These are phyloP conservation scores for Rissa tridactyla DNA, from an alignment of 2,113 vertebrate genomes.

Conservation along the genomic window DNA sequence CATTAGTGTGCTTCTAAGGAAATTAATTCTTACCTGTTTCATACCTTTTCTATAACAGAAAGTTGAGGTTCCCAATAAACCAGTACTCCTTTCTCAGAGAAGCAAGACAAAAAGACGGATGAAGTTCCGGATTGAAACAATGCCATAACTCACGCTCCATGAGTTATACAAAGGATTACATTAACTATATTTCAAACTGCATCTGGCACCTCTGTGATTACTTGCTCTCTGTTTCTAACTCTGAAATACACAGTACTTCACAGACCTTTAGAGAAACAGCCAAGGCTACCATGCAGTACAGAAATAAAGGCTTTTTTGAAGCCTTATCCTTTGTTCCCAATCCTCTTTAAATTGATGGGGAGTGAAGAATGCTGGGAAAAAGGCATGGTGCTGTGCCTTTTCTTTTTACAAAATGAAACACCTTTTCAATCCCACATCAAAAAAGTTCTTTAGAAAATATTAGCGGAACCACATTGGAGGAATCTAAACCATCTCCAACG, in stretches of 20 bases:
- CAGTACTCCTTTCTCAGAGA: not conserved
- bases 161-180: not conserved
- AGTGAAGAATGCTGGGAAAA: not conserved
- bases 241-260: not conserved
- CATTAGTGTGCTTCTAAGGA: not conserved
- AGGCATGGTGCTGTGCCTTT: rapidly evolving
- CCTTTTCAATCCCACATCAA: not conserved
- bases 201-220: not conserved
- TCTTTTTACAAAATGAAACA: not conserved
- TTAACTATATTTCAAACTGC: not conserved
- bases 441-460: not conserved
- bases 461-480: not conserved
- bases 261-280: not conserved
- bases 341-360: not conserved
- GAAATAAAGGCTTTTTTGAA: not conserved
- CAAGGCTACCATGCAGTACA: not conserved
- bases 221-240: not conserved
- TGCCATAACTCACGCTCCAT: not conserved
- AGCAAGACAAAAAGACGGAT: not conserved
- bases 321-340: not conserved
- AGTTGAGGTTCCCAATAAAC: not conserved
- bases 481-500: not conserved
- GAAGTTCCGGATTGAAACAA: not conserved
- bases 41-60: not conserved
- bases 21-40: not conserved